Percentiles rank a stretch among this genome's conserved stretches.
Evolutionary conservation across 2,113 vertebrate genomes (phyloP).

Genomic region (Halcyon senegalensis): DNA sequence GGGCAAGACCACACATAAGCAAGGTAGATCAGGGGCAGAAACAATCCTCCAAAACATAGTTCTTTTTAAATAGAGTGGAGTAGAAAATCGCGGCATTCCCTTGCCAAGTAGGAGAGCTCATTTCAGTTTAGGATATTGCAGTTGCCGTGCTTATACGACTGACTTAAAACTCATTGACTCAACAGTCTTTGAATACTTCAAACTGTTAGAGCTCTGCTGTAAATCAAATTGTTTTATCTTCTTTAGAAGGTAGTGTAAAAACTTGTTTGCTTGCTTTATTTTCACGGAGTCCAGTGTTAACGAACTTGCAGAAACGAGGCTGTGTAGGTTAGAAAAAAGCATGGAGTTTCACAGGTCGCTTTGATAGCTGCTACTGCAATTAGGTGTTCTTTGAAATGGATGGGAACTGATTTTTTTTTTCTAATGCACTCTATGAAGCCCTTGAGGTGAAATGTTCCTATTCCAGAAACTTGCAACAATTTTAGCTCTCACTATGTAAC

Average conservation of each 20-base stretch:
- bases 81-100: neutral
- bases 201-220: neutral
- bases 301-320: neutral
- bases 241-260: neutral
- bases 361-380: neutral
- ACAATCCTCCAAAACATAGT: neutral
- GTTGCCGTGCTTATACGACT: neutral
- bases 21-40: neutral
- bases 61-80: neutral
- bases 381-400: neutral
- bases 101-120: neutral
- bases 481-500: constrained; percentile 4
- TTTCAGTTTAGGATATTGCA: neutral
- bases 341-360: neutral
- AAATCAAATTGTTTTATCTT: neutral
- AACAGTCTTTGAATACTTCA: neutral
- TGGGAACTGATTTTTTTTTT: neutral
- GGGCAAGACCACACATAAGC: neutral
- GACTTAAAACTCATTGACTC: neutral
- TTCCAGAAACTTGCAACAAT: neutral
- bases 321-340: neutral
- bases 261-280: neutral
- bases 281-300: neutral
- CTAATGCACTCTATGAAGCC: neutral
- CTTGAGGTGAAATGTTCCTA: neutral